Conservation (phyloP, 64 coral and sea anemone genomes). For the Anthopleura sola region DNA sequence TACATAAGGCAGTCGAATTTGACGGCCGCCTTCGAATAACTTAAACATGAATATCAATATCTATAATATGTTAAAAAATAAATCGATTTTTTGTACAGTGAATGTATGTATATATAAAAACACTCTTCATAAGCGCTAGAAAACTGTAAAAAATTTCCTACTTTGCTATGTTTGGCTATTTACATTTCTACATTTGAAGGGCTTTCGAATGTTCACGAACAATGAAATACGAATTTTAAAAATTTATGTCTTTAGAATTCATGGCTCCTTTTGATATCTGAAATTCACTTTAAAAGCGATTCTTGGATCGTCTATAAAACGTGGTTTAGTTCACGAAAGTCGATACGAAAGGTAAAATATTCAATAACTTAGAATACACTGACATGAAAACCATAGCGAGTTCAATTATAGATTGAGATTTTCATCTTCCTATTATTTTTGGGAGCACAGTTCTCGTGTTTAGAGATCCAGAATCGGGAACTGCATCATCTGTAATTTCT, state of each 20-base stretch:
- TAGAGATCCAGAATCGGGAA: conserved; percentile 63
- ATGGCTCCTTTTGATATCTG: background rate
- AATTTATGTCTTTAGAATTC: background rate
- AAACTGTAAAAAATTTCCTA: background rate
- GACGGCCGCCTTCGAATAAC: background rate
- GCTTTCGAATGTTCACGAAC: background rate
- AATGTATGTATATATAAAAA: conserved; percentile 1
- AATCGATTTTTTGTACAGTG: background rate
- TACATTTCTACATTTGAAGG: background rate
- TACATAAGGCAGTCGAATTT: background rate
- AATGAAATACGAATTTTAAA: background rate
- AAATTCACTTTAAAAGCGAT: background rate
- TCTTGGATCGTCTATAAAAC: conserved; percentile 8
- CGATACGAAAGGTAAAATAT: background rate
- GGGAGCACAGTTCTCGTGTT: conserved; percentile 95
- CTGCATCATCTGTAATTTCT: conserved; percentile 57
- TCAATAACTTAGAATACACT: background rate
- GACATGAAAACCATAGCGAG: background rate
- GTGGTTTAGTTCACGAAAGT: background rate
- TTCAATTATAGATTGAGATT: background rate
- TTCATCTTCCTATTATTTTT: conserved; percentile 92
- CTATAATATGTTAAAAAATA: background rate
- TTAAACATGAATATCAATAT: conserved; percentile 2
- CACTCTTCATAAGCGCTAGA: background rate
- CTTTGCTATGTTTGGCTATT: background rate